A percentile compares a stretch with the other conserved stretches of the same genome.
These are phyloP conservation scores for Bombus terrestris DNA, from an alignment of 1,140 invertebrate species.

Conservation along the genomic window DNA sequence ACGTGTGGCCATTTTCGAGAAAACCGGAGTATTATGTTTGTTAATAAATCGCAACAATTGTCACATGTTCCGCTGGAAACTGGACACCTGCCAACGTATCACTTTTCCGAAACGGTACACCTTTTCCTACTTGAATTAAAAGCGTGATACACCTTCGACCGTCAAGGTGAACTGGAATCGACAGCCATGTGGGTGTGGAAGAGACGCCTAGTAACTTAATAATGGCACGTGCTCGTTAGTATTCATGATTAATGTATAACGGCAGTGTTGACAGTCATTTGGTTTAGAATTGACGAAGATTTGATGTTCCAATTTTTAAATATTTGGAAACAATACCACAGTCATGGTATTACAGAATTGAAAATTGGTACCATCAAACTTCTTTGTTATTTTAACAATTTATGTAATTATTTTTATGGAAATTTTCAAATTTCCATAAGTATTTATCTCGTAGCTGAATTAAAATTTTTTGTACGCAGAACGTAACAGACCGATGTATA, in stretches of 20 bases:
- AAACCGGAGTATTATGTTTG: no score
- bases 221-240: slow-evolving; percentile 34
- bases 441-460: neutral
- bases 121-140: slow-evolving; percentile 59
- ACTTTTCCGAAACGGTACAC: slow-evolving; percentile 68
- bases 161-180: slow-evolving; percentile 77
- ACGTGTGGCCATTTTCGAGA: neutral
- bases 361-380: neutral
- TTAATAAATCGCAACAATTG: slow-evolving; percentile 12
- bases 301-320: neutral
- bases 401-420: neutral
- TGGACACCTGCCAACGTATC: slow-evolving; percentile 52
- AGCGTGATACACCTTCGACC: slow-evolving; percentile 61
- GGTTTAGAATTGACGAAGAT: neutral
- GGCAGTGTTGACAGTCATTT: neutral
- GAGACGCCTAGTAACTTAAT: slow-evolving; percentile 63
- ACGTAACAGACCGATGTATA: neutral
- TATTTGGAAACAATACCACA: neutral
- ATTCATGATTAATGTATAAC: slow-evolving; percentile 3
- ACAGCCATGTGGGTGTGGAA: slow-evolving; percentile 71
- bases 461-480: neutral
- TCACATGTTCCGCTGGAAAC: slow-evolving; percentile 29
- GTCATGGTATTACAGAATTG: neutral
- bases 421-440: neutral
- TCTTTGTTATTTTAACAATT: neutral